These are phyloP conservation scores for Thunnus maccoyii DNA, from an alignment of 2,113 vertebrate genomes.

Conservation along the genomic window DNA sequence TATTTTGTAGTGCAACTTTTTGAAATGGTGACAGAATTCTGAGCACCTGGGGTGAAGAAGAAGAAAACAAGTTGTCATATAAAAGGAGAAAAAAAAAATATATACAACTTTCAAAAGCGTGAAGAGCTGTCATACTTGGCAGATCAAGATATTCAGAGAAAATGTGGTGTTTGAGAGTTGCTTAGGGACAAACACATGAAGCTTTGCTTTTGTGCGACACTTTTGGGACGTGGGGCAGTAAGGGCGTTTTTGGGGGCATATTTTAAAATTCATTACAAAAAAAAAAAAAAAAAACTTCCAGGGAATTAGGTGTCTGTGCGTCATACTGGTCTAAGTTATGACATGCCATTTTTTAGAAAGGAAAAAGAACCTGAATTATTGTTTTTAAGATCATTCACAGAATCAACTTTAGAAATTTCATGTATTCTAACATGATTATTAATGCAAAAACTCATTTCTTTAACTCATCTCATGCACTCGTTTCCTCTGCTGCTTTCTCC, in stretches of 20 bases:
- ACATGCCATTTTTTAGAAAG: background rate
- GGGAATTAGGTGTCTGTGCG: constrained; percentile 57
- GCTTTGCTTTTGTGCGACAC: constrained; percentile 71
- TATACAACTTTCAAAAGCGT: constrained; percentile 77
- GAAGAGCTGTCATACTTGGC: constrained; percentile 81
- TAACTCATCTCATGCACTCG: background rate
- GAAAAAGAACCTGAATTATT: constrained; percentile 19
- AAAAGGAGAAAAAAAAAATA: constrained; percentile 76
- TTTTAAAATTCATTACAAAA: constrained; percentile 64
- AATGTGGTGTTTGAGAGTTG: constrained; percentile 73
- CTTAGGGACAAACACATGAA: constrained; percentile 68
- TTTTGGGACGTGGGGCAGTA: constrained; percentile 74
- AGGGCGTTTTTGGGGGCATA: constrained; percentile 67
- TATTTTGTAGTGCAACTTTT: constrained; percentile 76
- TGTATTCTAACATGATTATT: constrained; percentile 21
- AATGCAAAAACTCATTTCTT: background rate
- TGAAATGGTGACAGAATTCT: constrained; percentile 77
- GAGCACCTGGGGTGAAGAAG: constrained; percentile 82
- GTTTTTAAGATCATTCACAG: constrained; percentile 39
- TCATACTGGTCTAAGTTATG: background rate
- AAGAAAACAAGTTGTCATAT: constrained; percentile 83
- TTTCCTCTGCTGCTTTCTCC: background rate
- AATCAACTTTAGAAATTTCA: constrained; percentile 21
- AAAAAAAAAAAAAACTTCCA: constrained; percentile 49
- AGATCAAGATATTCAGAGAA: constrained; percentile 77